phyloP scores from a whole-genome alignment of 2,797 vertebrate species.

The Girardinus metallicus region DNA sequence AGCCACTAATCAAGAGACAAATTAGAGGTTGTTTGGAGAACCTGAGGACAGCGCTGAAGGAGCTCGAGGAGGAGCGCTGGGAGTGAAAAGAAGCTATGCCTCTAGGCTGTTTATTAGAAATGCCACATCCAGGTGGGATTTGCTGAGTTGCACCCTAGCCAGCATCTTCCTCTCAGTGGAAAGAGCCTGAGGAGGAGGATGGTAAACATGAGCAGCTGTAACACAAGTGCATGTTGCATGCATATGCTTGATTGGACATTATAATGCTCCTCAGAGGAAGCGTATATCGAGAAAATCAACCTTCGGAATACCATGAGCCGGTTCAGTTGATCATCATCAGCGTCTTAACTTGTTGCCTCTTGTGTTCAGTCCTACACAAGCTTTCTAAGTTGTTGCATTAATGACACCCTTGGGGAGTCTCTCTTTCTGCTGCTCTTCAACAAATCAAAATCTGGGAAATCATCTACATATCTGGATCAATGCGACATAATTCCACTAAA shows the following conservation, averaged over 20 bases:
- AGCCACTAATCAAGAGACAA: conserved; percentile 62
- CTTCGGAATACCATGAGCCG: not conserved
- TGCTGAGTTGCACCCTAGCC: conserved; percentile 72
- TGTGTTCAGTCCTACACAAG: not conserved
- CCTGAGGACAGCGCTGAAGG: conserved; percentile 38
- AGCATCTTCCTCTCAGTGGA: conserved; percentile 77
- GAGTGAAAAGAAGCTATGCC: conserved; percentile 65
- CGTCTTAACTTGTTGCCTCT: not conserved
- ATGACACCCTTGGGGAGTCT: not conserved
- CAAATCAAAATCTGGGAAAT: not conserved
- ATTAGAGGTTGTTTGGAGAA: conserved; percentile 59
- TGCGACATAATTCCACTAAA: not conserved
- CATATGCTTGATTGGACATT: conserved; percentile 38
- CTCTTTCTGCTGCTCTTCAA: not conserved
- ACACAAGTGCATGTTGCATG: conserved; percentile 53
- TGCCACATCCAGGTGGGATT: conserved; percentile 83
- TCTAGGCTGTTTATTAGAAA: conserved; percentile 83
- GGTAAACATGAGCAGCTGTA: conserved; percentile 82
- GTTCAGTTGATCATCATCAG: conserved; percentile 5
- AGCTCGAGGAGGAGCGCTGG: conserved; percentile 54
- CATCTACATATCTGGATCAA: not conserved
- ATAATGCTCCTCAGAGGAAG: conserved; percentile 26
- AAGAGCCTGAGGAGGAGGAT: conserved; percentile 76
- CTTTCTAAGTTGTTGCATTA: not conserved
- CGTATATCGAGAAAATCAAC: conserved; percentile 40